These are phyloP conservation scores for Lasaia peninsularis DNA, from an alignment of 1,140 invertebrate genomes.

Conservation along the genomic window DNA sequence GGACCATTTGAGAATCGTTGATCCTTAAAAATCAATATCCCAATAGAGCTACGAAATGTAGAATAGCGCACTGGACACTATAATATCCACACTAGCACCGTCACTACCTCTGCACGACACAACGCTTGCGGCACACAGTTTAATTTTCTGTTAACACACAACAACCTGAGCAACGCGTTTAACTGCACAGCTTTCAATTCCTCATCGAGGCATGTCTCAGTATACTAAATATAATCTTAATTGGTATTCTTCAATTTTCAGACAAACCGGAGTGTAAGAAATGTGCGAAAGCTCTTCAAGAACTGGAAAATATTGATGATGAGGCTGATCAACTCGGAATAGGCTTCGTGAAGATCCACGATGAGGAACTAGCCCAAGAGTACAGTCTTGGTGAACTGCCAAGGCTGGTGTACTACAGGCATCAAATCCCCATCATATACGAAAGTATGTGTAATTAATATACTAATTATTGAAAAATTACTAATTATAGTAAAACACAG, in stretches of 20 bases:
- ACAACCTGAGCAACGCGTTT: conserved; percentile 52
- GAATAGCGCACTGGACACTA: conserved; percentile 6
- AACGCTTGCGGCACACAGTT: conserved; percentile 56
- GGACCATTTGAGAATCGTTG: background rate
- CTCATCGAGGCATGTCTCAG: conserved; percentile 50
- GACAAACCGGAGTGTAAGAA: conserved; percentile 96
- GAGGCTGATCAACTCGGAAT: conserved; percentile 97
- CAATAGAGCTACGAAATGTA: conserved; percentile 1
- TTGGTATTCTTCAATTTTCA: conserved; percentile 61
- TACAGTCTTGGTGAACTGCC: conserved; percentile 94
- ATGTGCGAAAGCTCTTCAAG: conserved; percentile 91
- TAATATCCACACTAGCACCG: conserved; percentile 21
- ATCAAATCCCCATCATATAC: conserved; percentile 96
- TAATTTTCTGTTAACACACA: conserved; percentile 59
- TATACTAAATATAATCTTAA: conserved; percentile 11
- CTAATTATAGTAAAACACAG: too few species aligned
- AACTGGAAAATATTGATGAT: conserved; percentile 96
- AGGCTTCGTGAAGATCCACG: conserved; percentile 96
- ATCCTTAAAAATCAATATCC: background rate
- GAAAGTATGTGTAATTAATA: conserved; percentile 83
- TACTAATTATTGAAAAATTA: too few species aligned
- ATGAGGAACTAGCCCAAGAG: conserved; percentile 93
- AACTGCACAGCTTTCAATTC: conserved; percentile 65
- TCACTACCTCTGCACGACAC: conserved; percentile 50
- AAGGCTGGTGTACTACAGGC: conserved; percentile 94